Percentiles rank a stretch among this genome's conserved stretches.
These are phyloP conservation scores for Drosophila pseudoananassae DNA, from an alignment of 1,140 invertebrate genomes.

Conservation along the genomic window DNA sequence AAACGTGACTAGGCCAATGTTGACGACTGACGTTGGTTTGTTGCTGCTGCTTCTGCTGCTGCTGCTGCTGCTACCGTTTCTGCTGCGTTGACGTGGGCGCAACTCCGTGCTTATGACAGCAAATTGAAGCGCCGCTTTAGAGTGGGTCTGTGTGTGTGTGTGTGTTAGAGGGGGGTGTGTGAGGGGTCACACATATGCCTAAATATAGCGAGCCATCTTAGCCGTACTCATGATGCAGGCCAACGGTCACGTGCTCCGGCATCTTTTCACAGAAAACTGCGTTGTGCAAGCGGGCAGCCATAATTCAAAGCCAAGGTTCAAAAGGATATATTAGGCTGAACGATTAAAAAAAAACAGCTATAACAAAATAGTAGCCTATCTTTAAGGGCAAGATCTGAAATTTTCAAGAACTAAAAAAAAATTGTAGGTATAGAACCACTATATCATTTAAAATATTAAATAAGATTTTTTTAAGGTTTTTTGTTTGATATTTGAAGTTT, in stretches of 20 bases:
- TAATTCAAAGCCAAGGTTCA: slow-evolving; percentile 1
- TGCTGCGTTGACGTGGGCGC: slow-evolving; percentile 23
- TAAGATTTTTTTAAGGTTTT: too few species aligned
- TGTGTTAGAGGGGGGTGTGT: background rate
- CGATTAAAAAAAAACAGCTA: background rate
- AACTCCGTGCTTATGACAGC: slow-evolving; percentile 65
- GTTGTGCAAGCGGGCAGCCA: background rate
- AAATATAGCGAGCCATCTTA: slow-evolving; percentile 11
- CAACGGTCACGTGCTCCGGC: slow-evolving; percentile 16
- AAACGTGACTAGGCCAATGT: slow-evolving; percentile 76
- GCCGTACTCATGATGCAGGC: slow-evolving; percentile 10
- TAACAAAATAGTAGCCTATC: background rate
- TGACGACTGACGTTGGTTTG: slow-evolving; percentile 32
- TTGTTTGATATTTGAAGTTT: background rate
- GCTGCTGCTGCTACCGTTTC: slow-evolving; percentile 7
- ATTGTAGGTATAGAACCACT: background rate
- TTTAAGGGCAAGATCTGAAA: background rate
- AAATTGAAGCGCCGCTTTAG: slow-evolving; percentile 42
- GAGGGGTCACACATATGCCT: slow-evolving; percentile 12
- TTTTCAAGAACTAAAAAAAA: too few species aligned
- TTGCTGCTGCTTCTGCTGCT: slow-evolving; percentile 1
- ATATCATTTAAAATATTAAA: too few species aligned
- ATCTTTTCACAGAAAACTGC: slow-evolving; percentile 1
- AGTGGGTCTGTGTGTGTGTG: too few species aligned
- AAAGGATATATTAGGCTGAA: too few species aligned